phyloP scores from a whole-genome alignment of 2,797 vertebrate genomes.

The Fundulus diaphanus region DNA sequence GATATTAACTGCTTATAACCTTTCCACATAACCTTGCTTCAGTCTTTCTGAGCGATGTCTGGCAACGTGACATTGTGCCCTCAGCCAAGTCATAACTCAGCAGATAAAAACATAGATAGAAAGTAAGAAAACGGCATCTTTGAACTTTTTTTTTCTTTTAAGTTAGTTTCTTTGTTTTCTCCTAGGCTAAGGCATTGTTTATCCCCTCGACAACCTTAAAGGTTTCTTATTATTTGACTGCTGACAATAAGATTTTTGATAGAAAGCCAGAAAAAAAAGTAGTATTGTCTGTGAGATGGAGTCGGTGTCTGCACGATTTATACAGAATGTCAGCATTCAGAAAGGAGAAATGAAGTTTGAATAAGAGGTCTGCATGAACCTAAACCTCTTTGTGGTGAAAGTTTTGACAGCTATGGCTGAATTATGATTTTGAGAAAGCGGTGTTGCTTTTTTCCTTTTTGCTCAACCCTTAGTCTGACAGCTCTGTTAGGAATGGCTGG shows the following conservation, averaged over 20 bases:
- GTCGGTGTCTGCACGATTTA: neutral
- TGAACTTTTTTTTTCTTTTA: neutral
- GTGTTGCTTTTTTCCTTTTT: neutral
- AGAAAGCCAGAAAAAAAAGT: too few relatives aligned
- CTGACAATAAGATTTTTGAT: neutral
- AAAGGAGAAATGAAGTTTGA: neutral
- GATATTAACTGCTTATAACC: slow-evolving; percentile 3
- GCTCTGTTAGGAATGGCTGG: neutral
- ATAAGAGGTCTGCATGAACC: too few relatives aligned
- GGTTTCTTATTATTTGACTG: neutral
- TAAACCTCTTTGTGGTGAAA: neutral
- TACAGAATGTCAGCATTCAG: neutral
- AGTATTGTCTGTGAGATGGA: neutral
- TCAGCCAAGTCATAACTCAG: neutral
- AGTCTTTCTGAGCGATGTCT: neutral
- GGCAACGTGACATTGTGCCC: neutral
- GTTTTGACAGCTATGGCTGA: neutral
- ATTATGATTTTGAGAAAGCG: neutral
- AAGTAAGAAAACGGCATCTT: neutral
- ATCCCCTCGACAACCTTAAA: neutral
- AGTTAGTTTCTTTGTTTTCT: neutral
- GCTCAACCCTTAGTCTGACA: neutral
- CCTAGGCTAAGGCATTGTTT: neutral
- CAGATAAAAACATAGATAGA: neutral
- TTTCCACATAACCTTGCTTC: neutral